Conservation (phyloP, 2,797 vertebrate species). For the Protonibea diacanthus region DNA sequence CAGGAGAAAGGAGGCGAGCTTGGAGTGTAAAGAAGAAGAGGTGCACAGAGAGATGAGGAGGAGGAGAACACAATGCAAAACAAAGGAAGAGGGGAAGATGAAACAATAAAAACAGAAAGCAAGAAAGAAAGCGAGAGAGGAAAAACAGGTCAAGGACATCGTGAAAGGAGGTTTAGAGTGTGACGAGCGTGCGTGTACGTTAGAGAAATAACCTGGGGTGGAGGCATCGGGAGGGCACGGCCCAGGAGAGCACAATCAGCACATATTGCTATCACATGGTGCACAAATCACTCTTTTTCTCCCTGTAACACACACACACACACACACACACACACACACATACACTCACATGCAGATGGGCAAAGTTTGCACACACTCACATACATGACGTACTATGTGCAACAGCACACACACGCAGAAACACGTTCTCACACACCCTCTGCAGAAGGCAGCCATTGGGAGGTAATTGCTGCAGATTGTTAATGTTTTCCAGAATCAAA, state of each 20-base stretch:
- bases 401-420: conserved; percentile 28
- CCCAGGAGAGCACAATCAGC: conserved; percentile 74
- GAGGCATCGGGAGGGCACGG: conserved; percentile 55
- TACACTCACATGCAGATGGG: conserved; percentile 22
- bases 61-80: conserved; percentile 1
- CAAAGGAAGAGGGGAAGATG: background rate
- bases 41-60: background rate
- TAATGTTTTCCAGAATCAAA: conserved; percentile 75
- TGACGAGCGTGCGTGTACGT: conserved; percentile 11
- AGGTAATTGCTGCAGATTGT: conserved; percentile 72
- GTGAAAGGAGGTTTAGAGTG: conserved; percentile 34
- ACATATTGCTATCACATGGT: conserved; percentile 67
- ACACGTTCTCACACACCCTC: conserved; percentile 26
- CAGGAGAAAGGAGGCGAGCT: background rate
- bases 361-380: conserved; percentile 18
- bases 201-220: conserved; percentile 57
- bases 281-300: conserved; percentile 17
- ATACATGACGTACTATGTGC: conserved; percentile 25
- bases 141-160: conserved; percentile 54
- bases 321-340: too few relatives aligned
- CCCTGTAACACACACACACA: conserved; percentile 12
- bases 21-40: background rate
- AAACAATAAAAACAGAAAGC: conserved; percentile 7
- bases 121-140: background rate
- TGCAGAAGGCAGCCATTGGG: conserved; percentile 68